Percentiles rank a stretch among this genome's conserved stretches.
These are phyloP conservation scores for Teleiodes luculella DNA, from an alignment of 2,888 invertebrate genomes.

Conservation along the genomic window DNA sequence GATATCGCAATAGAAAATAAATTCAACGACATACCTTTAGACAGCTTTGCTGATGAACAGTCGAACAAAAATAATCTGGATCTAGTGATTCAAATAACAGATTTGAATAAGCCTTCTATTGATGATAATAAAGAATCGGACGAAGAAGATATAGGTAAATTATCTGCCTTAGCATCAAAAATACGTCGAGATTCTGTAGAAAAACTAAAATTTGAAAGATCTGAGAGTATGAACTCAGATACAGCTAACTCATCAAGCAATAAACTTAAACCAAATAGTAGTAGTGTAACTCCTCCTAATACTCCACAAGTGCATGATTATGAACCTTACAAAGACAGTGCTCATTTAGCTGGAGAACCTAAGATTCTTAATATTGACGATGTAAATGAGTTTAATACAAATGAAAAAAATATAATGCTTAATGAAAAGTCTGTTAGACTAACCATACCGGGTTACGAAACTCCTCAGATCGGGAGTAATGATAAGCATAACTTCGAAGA, in stretches of 20 bases:
- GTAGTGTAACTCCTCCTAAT: constrained; percentile 1
- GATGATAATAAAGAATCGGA: background rate
- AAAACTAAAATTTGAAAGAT: background rate
- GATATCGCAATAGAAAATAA: background rate
- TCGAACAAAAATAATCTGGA: too few relatives aligned
- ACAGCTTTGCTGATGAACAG: too few relatives aligned
- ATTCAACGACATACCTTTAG: too few relatives aligned
- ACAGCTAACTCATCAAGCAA: background rate
- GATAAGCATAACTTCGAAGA: background rate
- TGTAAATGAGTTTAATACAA: constrained; percentile 10
- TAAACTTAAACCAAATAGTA: background rate
- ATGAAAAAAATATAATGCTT: constrained; percentile 4
- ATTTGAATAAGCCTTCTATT: too few relatives aligned
- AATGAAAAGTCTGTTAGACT: too few relatives aligned
- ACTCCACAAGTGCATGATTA: constrained; percentile 1
- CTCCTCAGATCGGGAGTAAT: constrained; percentile 19
- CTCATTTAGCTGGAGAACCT: background rate
- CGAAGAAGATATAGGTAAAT: background rate
- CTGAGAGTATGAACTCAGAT: background rate
- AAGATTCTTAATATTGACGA: background rate
- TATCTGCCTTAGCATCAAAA: background rate
- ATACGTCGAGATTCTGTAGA: background rate
- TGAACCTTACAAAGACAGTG: background rate
- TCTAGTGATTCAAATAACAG: too few relatives aligned
- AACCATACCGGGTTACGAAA: too few relatives aligned